These are phyloP conservation scores for Arctocebus calabarensis DNA, from an alignment of 2,797 vertebrate genomes.

Conservation along the genomic window DNA sequence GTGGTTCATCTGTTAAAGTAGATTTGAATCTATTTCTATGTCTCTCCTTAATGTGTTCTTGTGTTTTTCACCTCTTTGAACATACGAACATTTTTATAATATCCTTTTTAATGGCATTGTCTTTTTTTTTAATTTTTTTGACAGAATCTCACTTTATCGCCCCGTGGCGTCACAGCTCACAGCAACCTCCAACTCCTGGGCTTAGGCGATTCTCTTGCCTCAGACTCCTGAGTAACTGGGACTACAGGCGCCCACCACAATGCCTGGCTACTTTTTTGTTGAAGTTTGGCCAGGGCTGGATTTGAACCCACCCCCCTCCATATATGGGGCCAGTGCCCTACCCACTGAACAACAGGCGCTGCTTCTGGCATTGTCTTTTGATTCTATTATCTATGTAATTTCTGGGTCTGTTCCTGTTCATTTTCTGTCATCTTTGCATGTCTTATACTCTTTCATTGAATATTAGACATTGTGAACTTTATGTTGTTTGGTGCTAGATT, in stretches of 20 bases:
- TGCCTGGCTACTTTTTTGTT: too few species aligned
- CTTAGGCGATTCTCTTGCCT: too few species aligned
- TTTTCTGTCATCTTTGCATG: slow-evolving; percentile 5
- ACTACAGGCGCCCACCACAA: too few species aligned
- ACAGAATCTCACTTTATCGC: too few species aligned
- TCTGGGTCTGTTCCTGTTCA: not conserved
- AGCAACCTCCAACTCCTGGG: too few species aligned
- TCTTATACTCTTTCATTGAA: not conserved
- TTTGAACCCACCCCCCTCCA: too few species aligned
- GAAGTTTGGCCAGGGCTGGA: too few species aligned
- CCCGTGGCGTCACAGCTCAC: too few species aligned
- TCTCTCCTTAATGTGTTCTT: not conserved
- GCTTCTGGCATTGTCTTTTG: not conserved
- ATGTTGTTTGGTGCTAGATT: not conserved
- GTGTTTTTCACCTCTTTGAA: not conserved
- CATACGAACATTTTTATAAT: not conserved
- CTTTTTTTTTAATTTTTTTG: too few species aligned
- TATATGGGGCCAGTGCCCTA: too few species aligned
- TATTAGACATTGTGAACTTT: not conserved
- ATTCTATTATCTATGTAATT: not conserved
- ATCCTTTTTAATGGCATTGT: not conserved
- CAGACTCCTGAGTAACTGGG: too few species aligned
- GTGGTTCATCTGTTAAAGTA: not conserved
- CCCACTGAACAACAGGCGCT: too few species aligned
- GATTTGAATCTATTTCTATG: not conserved